Evolutionary conservation across 2,888 invertebrate species (phyloP).

Genomic region (Acleris sparsana): DNA sequence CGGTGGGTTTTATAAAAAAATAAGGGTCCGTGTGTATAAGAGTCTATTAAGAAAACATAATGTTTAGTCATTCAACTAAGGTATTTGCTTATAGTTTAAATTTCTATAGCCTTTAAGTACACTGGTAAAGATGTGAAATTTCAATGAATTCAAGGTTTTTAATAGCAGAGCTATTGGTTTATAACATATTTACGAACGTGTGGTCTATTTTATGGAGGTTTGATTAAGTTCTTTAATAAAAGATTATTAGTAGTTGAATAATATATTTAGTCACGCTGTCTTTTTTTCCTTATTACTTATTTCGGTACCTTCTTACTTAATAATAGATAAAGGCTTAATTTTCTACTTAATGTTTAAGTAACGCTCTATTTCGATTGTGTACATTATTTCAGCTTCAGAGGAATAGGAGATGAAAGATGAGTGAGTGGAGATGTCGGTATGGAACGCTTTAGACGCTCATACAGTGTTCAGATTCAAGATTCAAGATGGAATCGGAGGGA

Average conservation of each 20-base stretch:
- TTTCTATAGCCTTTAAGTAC: neutral
- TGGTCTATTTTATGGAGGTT: conserved; percentile 27
- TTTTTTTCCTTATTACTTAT: conserved; percentile 3
- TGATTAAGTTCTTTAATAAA: conserved; percentile 31
- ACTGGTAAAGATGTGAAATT: neutral
- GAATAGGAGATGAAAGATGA: no score
- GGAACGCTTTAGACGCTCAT: no score
- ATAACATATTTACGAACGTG: conserved; percentile 10
- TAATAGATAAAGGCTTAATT: no score
- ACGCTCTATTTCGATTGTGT: no score
- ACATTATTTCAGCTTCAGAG: no score
- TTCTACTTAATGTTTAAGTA: no score
- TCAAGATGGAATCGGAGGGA: no score
- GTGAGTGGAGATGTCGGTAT: no score
- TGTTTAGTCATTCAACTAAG: conserved; percentile 14
- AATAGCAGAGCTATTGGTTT: conserved; percentile 2
- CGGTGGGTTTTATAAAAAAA: conserved; percentile 1
- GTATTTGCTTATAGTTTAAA: neutral
- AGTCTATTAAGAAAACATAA: conserved; percentile 33
- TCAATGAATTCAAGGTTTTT: conserved; percentile 1
- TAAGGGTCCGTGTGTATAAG: conserved; percentile 8
- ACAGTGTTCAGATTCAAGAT: no score
- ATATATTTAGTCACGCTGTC: conserved; percentile 19
- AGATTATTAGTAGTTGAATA: conserved; percentile 30
- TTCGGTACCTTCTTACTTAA: no score